These are phyloP conservation scores for Crocuta crocuta DNA, from an alignment of 2,113 vertebrate genomes.

Conservation along the genomic window DNA sequence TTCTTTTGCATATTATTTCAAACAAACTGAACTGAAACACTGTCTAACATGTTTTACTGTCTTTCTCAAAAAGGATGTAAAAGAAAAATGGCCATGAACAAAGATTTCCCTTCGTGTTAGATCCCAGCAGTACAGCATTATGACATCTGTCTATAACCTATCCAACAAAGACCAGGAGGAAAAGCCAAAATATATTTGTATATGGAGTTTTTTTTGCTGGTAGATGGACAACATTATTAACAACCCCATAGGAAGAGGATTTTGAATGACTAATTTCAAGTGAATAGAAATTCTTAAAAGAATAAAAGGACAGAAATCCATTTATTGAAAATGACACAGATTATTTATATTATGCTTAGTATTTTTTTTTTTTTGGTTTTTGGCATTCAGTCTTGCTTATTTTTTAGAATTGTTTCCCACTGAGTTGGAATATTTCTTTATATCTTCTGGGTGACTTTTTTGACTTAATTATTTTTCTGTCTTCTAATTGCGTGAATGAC, in stretches of 20 bases:
- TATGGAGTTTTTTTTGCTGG: conserved; percentile 14
- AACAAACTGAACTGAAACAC: conserved; percentile 38
- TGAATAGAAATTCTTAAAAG: conserved; percentile 71
- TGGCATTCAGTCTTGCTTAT: conserved; percentile 47
- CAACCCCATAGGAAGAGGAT: conserved; percentile 19
- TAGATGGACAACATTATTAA: conserved; percentile 56
- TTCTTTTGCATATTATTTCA: conserved; percentile 46
- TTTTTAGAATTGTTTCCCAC: conserved; percentile 51
- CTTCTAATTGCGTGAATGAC: conserved; percentile 32
- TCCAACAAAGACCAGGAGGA: conserved; percentile 37
- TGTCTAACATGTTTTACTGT: conserved; percentile 2
- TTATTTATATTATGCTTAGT: conserved; percentile 45
- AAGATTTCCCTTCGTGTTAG: conserved; percentile 52
- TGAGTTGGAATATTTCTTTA: conserved; percentile 67
- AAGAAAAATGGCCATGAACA: conserved; percentile 54
- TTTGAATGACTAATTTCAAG: conserved; percentile 71
- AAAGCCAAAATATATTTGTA: conserved; percentile 43
- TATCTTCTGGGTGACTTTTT: conserved; percentile 46
- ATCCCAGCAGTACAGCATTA: conserved; percentile 25
- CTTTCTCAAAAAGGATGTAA: conserved; percentile 56
- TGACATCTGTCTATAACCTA: conserved; percentile 22
- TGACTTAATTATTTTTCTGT: conserved; percentile 47
- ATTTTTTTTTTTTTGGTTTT: conserved; percentile 42
- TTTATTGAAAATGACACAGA: conserved; percentile 62
- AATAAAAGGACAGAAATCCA: conserved; percentile 48